phyloP scores from a whole-genome alignment of 2,113 vertebrate species.

The Arizona elegans region DNA sequence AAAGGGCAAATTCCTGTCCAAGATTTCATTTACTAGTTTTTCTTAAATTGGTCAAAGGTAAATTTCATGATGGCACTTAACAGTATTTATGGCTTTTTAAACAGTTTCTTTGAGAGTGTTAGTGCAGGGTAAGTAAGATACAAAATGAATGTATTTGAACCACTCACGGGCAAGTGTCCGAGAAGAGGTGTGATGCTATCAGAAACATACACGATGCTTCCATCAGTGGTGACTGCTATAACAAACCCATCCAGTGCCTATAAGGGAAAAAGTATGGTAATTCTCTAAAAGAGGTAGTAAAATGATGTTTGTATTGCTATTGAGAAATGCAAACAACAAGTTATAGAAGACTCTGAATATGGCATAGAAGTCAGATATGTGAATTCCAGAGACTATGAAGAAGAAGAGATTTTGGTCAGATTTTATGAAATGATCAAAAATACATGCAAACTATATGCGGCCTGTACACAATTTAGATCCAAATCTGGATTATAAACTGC shows the following conservation, averaged over 20 bases:
- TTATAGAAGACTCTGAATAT: not conserved
- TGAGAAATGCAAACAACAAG: not conserved
- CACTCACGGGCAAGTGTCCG: conserved; percentile 79
- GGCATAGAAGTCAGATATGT: not conserved
- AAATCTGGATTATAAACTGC: not conserved
- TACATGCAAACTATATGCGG: not conserved
- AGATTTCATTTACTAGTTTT: not conserved
- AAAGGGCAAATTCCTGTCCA: not conserved
- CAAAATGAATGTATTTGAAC: not conserved
- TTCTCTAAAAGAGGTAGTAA: not conserved
- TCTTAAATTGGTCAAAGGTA: not conserved
- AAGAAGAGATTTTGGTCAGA: not conserved
- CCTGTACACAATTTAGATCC: not conserved
- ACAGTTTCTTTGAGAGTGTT: not conserved
- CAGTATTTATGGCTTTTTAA: not conserved
- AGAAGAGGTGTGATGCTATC: conserved; percentile 81
- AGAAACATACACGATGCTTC: conserved; percentile 80
- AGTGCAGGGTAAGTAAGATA: not conserved
- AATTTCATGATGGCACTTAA: not conserved
- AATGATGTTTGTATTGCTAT: not conserved
- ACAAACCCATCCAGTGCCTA: conserved; percentile 81
- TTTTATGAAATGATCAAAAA: not conserved
- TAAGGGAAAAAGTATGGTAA: conserved; percentile 24
- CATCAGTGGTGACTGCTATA: conserved; percentile 77
- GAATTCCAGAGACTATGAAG: not conserved